Conservation (phyloP, 2,888 invertebrate species). For the Mythimna pallens region DNA sequence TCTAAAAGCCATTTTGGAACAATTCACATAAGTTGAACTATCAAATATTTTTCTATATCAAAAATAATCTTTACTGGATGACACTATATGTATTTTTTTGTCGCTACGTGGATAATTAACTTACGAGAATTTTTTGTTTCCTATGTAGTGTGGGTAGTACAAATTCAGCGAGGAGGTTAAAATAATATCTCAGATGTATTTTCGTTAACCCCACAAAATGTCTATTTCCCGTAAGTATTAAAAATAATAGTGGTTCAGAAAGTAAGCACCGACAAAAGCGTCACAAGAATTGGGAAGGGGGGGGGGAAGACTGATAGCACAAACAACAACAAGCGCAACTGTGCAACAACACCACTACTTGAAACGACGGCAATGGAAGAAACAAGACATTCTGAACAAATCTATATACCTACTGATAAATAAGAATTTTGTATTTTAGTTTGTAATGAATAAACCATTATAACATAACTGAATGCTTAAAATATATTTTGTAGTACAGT, state of each 20-base stretch:
- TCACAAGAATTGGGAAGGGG: not conserved
- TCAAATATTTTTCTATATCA: too few species aligned
- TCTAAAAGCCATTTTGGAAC: too few species aligned
- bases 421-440: too few species aligned
- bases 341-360: constrained; percentile 7
- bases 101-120: too few species aligned
- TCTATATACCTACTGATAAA: not conserved
- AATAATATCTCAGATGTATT: not conserved
- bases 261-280: constrained; percentile 40
- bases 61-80: too few species aligned
- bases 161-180: not conserved
- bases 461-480: too few species aligned
- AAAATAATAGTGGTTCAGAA: constrained; percentile 20
- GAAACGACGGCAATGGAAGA: not conserved
- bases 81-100: too few species aligned
- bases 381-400: not conserved
- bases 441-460: too few species aligned
- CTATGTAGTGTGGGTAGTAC: too few species aligned
- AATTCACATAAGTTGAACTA: too few species aligned
- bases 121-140: too few species aligned
- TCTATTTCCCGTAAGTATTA: constrained; percentile 24
- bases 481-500: too few species aligned
- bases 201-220: constrained; percentile 8
- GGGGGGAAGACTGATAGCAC: not conserved
- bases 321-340: constrained; percentile 29